Percentiles rank a stretch among this genome's conserved stretches.
Conservation (phyloP, 2,113 vertebrate genomes). For the Coregonus clupeaformis region DNA sequence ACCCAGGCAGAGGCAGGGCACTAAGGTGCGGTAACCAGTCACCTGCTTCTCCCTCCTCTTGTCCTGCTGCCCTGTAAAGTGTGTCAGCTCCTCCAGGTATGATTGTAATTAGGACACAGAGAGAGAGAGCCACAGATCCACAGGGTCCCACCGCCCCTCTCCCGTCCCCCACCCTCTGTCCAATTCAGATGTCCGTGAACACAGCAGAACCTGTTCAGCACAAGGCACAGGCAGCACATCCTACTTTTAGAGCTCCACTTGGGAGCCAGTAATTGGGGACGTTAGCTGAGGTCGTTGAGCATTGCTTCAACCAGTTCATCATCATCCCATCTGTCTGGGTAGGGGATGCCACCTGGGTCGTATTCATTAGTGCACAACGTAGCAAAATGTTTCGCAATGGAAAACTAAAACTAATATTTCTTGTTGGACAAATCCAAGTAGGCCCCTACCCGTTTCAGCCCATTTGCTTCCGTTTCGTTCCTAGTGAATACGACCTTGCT, state of each 20-base stretch:
- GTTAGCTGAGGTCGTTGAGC: conserved; percentile 34
- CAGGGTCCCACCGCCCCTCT: conserved; percentile 8
- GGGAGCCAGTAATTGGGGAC: conserved; percentile 28
- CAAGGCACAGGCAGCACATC: conserved; percentile 7
- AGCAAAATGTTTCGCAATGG: too few species aligned
- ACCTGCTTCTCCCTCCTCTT: conserved; percentile 19
- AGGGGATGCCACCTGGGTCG: background rate
- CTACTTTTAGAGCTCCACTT: conserved; percentile 42
- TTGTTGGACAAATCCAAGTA: too few species aligned
- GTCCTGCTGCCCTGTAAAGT: conserved; percentile 42
- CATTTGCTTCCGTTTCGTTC: too few species aligned
- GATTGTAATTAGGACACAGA: conserved; percentile 62
- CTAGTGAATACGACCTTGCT: too few species aligned
- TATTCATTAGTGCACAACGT: too few species aligned
- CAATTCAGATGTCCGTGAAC: conserved; percentile 33
- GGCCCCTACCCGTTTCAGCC: too few species aligned
- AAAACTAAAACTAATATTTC: too few species aligned
- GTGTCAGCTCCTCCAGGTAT: conserved; percentile 69
- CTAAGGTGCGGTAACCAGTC: conserved; percentile 8
- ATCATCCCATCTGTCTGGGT: conserved; percentile 5
- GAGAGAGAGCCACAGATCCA: conserved; percentile 43
- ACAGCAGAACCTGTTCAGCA: conserved; percentile 24
- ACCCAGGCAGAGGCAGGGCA: background rate
- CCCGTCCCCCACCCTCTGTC: conserved; percentile 4
- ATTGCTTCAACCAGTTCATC: conserved; percentile 8